Conservation (phyloP, 2,797 vertebrate genomes). For the Sibirionetta formosa region DNA sequence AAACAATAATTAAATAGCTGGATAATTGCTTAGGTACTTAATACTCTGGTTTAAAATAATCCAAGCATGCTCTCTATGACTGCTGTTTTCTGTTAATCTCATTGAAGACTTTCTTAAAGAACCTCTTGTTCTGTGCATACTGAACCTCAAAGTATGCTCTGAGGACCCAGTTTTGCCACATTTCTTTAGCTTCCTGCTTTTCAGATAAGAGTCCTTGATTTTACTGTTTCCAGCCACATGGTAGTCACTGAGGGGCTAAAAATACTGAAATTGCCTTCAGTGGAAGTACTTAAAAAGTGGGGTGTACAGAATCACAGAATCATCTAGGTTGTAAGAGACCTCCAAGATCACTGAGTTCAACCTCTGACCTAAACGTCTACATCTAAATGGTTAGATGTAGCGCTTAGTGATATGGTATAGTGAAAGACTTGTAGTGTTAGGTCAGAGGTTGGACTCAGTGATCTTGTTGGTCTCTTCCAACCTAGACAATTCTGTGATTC, state of each 20-base stretch:
- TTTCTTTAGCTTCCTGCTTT: neutral
- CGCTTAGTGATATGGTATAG: too few species aligned
- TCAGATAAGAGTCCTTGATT: neutral
- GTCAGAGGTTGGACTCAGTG: too few species aligned
- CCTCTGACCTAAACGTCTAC: too few species aligned
- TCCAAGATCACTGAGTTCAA: too few species aligned
- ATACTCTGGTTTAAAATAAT: neutral
- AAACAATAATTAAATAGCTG: neutral
- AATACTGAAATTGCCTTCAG: neutral
- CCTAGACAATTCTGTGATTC: too few species aligned
- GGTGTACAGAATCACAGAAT: neutral
- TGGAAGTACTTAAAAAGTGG: neutral
- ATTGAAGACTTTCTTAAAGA: neutral
- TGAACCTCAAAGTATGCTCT: neutral
- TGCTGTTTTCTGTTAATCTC: neutral
- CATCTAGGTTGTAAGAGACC: too few species aligned
- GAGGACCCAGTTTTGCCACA: neutral
- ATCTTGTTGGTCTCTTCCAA: too few species aligned
- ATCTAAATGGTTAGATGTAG: too few species aligned
- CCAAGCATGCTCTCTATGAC: neutral
- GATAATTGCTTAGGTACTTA: neutral
- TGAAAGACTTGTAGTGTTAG: too few species aligned
- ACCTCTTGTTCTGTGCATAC: neutral
- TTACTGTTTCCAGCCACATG: neutral
- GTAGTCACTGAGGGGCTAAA: neutral